These are phyloP conservation scores for Stegastes partitus DNA, from an alignment of 2,113 vertebrate genomes.

Conservation along the genomic window DNA sequence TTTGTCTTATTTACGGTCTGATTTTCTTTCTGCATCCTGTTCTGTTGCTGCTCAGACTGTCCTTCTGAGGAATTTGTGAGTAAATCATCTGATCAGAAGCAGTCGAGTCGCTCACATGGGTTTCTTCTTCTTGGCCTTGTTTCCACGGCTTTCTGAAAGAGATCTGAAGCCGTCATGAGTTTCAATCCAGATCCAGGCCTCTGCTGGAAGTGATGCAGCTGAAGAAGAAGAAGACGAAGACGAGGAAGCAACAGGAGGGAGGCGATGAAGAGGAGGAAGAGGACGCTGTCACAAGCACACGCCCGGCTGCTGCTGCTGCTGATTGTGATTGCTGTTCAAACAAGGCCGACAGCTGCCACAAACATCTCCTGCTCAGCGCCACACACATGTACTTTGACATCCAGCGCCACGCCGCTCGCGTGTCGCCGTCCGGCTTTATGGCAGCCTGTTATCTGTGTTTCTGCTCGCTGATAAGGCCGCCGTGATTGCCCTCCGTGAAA, in stretches of 20 bases:
- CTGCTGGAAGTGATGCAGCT: constrained; percentile 34
- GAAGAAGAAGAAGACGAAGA: constrained; percentile 15
- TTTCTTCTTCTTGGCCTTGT: no score
- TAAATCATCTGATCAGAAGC: no score
- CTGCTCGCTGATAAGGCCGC: constrained; percentile 57
- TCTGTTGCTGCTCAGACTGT: no score
- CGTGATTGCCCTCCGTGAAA: constrained; percentile 71
- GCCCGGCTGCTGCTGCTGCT: constrained; percentile 66
- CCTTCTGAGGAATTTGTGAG: no score
- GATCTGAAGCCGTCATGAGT: no score
- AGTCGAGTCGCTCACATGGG: no score
- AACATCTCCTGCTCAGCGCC: constrained; percentile 71
- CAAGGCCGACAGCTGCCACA: constrained; percentile 80
- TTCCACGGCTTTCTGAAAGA: constrained; percentile 62
- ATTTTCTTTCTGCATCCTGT: no score
- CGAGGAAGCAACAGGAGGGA: constrained; percentile 18
- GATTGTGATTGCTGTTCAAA: constrained; percentile 84
- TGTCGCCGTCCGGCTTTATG: constrained; percentile 59
- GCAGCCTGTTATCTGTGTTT: constrained; percentile 75
- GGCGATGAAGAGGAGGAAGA: constrained; percentile 11
- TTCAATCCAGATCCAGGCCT: constrained; percentile 28
- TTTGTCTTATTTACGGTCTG: no score
- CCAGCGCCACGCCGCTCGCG: no score
- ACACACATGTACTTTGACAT: constrained; percentile 43
- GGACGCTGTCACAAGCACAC: constrained; percentile 71